A percentile compares a stretch with the other conserved stretches of the same genome.
phyloP scores from a whole-genome alignment of 2,888 invertebrate genomes.

The Rotaria sp. region DNA sequence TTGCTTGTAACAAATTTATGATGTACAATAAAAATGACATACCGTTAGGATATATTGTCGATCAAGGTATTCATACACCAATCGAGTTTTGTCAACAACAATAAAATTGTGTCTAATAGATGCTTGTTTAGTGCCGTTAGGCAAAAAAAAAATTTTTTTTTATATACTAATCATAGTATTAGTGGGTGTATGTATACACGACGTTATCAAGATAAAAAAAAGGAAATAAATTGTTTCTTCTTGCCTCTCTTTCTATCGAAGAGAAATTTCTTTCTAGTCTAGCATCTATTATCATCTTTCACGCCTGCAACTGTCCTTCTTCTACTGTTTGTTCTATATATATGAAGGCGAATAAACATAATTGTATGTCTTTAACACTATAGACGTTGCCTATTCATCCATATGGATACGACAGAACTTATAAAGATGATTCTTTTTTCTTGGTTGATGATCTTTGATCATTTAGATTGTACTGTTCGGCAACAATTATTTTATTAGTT shows the following conservation, averaged over 20 bases:
- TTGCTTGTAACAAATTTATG: neutral
- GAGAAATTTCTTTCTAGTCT: neutral
- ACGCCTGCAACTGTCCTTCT: slow-evolving; percentile 17
- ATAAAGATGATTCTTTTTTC: neutral
- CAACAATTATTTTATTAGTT: neutral
- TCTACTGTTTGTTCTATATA: neutral
- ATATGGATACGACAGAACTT: neutral
- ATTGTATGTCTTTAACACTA: neutral
- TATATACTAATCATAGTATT: neutral
- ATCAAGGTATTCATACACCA: neutral
- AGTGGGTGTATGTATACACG: neutral
- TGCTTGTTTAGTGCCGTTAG: neutral
- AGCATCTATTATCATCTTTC: neutral
- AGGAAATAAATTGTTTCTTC: neutral
- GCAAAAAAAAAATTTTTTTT: neutral
- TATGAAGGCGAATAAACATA: slow-evolving; percentile 1
- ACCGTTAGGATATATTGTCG: neutral
- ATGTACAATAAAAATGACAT: neutral
- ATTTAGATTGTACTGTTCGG: neutral
- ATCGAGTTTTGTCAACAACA: neutral
- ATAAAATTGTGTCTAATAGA: neutral
- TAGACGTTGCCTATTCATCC: neutral
- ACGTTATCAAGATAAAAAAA: neutral
- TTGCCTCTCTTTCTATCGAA: neutral
- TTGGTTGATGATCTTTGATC: no score